Conservation (phyloP, 2,888 invertebrate species). For the Tetanocera ferruginea region DNA sequence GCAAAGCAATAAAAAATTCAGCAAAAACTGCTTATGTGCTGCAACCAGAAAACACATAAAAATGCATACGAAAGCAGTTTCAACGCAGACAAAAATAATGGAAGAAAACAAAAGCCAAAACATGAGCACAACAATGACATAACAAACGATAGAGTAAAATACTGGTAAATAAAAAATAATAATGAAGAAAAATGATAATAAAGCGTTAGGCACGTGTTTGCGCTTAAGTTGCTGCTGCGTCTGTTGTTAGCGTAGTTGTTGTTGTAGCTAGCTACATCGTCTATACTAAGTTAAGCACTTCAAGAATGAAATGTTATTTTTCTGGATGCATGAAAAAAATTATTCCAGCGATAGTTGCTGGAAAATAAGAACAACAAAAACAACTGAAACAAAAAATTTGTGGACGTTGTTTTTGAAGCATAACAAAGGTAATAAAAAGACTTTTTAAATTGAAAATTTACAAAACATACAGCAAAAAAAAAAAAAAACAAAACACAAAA, state of each 20-base stretch:
- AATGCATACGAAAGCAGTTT: conserved; percentile 33
- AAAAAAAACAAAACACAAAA: neutral
- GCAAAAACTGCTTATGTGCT: neutral
- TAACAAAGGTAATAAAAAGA: neutral
- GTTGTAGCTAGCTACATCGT: neutral
- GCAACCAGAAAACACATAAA: conserved; percentile 24
- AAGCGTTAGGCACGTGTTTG: conserved; percentile 19
- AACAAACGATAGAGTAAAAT: neutral
- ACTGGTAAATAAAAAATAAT: neutral
- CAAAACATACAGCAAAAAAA: neutral
- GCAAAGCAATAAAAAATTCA: conserved; percentile 24
- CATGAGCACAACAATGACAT: neutral
- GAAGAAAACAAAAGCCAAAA: neutral
- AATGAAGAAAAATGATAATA: conserved; percentile 27
- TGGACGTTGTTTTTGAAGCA: neutral
- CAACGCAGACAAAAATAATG: neutral
- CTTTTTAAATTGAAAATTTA: neutral
- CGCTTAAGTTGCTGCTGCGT: conserved; percentile 1
- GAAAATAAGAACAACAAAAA: no score
- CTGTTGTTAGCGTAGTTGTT: neutral
- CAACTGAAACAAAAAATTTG: no score
- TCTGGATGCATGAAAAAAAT: neutral
- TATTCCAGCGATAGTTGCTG: no score
- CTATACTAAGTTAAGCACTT: neutral
- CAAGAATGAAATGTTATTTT: conserved; percentile 14